Base-by-base conservation (phyloP, 1,140 invertebrate species). In the Phocides pigmalion region DNA sequence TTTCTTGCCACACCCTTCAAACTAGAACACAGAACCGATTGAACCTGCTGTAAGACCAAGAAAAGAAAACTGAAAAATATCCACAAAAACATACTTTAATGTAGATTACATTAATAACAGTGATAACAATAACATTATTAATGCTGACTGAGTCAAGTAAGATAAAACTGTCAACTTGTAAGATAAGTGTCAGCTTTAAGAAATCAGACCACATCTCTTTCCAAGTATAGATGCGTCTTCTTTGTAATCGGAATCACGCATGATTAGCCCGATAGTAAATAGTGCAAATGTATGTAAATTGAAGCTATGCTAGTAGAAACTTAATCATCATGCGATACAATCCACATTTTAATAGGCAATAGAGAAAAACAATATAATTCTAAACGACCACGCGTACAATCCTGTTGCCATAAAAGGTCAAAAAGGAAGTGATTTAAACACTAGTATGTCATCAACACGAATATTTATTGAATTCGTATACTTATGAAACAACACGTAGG, bases 231-330 rank as follows among this genome's bases (percentile, higher is more conserved):
- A 39, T n/a, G 17, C 11, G n/a, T 14, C 39, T 22, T 32, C 25
- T n/a, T 28, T 35, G 41, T 32, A 46, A 59, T 46, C 41, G 41
- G 54, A 32, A 46, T 35, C 54, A 59, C 41, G 54, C 42, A 59
- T 46, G 22, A 58, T 59, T 46, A 28, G 37, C 32, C 41, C 35
- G 9, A 44, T 59, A 15, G 16, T 44, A 32, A 59, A 59, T 22
- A 41, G 15, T 59, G 54, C 54, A 32, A 59, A 58, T 59, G 11
- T 14, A 59, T 46, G 54, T 46, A 54, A 22, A 54, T 54, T 39
- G 19, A 22, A 54, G 19, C 51, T 54, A 54, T 25, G 37, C 49
- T 12, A 54, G 8, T 54, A 58, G 54, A 58, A 44, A 58, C 41
- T 12, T 44, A 44, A 42, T 20, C 20, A 25, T 58, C 19, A 32